Conservation (phyloP, 2,888 invertebrate genomes). For the Hypselothyrea guttata region DNA sequence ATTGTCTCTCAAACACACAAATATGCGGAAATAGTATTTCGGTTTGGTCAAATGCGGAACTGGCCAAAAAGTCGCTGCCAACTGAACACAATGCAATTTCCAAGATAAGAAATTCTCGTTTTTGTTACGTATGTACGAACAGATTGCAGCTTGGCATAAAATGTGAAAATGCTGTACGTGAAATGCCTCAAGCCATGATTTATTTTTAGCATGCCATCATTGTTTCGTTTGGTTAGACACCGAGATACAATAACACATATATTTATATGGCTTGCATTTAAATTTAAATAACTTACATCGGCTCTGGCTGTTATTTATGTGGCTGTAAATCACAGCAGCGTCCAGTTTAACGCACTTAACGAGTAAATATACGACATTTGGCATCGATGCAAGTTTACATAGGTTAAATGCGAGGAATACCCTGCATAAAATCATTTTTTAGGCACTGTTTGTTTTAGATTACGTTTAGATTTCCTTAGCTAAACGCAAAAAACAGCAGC, state of each 20-base stretch:
- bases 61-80: conserved; percentile 27
- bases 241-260: no score
- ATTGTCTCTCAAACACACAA: conserved; percentile 14
- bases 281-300: no score
- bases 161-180: conserved; percentile 4
- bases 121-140: conserved; percentile 7
- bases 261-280: background rate
- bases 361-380: background rate
- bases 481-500: no score
- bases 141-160: no score
- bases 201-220: conserved; percentile 23
- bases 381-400: no score
- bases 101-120: conserved; percentile 19
- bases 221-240: conserved; percentile 8
- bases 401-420: no score
- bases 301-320: background rate
- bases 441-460: no score
- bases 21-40: conserved; percentile 38
- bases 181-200: conserved; percentile 15
- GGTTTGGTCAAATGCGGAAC: conserved; percentile 31
- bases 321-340: background rate
- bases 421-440: no score
- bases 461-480: no score
- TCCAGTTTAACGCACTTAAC: background rate
- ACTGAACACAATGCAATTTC: conserved; percentile 37